Percentiles rank a stretch among this genome's conserved stretches.
phyloP scores from a whole-genome alignment of 1,140 invertebrate genomes.

The Magallana angulata region DNA sequence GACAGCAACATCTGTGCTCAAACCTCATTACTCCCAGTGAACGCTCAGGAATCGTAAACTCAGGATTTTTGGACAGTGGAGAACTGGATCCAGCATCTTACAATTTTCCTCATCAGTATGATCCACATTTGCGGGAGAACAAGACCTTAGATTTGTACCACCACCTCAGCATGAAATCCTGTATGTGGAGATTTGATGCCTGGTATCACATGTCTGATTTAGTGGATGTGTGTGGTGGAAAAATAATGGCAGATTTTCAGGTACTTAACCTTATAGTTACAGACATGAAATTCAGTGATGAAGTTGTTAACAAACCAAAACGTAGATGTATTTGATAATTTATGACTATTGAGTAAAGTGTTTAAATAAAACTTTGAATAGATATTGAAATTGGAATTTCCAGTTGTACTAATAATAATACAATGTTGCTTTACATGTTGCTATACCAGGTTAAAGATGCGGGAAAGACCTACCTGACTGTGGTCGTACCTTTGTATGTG shows the following conservation, averaged over 20 bases:
- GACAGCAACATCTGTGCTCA: slow-evolving; percentile 81
- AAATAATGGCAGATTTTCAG: slow-evolving; percentile 78
- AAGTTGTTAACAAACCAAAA: no score
- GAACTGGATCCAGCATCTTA: slow-evolving; percentile 58
- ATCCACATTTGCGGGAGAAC: slow-evolving; percentile 73
- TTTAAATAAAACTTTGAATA: no score
- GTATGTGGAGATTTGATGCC: slow-evolving; percentile 81
- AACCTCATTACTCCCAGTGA: slow-evolving; percentile 78
- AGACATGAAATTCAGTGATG: no score
- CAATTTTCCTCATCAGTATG: slow-evolving; percentile 76
- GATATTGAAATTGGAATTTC: no score
- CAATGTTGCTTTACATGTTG: background rate
- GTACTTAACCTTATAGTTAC: slow-evolving; percentile 3
- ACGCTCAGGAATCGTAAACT: slow-evolving; percentile 42
- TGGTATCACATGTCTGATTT: slow-evolving; percentile 81
- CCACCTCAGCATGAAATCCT: slow-evolving; percentile 80
- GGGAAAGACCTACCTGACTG: slow-evolving; percentile 79
- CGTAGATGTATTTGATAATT: no score
- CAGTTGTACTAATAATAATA: no score
- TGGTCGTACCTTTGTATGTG: slow-evolving; percentile 80
- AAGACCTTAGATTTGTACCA: slow-evolving; percentile 78
- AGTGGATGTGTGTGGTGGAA: slow-evolving; percentile 80
- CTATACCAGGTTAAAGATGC: slow-evolving; percentile 76
- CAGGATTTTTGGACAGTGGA: slow-evolving; percentile 70
- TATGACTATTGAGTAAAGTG: no score